A percentile compares a stretch with the other conserved stretches of the same genome.
Evolutionary conservation across 2,888 invertebrate species (phyloP).

Genomic region (Orthonychiurus folsomi): DNA sequence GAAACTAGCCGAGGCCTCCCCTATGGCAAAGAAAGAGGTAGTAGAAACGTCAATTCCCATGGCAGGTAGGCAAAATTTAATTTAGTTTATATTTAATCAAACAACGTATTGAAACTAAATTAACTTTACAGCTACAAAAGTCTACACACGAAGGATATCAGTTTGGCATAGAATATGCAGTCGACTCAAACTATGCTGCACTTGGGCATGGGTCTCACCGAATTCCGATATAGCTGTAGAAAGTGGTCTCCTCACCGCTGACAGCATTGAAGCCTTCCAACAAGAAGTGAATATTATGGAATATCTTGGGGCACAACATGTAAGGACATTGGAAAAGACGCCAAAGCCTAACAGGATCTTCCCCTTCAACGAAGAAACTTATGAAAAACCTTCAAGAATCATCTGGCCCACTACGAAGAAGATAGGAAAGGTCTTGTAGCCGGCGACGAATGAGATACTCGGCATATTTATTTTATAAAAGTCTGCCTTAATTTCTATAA

Average conservation of each 20-base stretch:
- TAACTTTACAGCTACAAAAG: background rate
- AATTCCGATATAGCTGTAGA: background rate
- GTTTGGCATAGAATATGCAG: background rate
- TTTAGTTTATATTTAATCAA: no score
- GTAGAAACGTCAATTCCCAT: conserved; percentile 9
- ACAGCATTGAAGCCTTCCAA: conserved; percentile 9
- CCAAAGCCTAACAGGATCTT: background rate
- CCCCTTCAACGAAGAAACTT: background rate
- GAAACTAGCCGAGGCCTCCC: background rate
- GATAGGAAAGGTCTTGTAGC: background rate
- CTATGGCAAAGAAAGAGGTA: conserved; percentile 3
- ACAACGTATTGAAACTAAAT: no score
- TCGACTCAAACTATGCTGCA: conserved; percentile 8
- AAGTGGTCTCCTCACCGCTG: background rate
- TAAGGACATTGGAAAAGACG: background rate
- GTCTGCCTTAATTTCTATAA: no score
- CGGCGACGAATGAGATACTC: background rate
- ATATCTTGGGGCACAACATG: background rate
- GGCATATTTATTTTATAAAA: background rate
- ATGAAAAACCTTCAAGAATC: no score
- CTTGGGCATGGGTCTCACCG: background rate
- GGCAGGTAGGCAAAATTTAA: no score
- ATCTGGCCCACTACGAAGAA: no score
- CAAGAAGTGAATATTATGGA: conserved; percentile 4
- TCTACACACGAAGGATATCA: conserved; percentile 2